Conservation (phyloP, 64 coral and sea anemone genomes). For the Stichodactyla mertensii region DNA sequence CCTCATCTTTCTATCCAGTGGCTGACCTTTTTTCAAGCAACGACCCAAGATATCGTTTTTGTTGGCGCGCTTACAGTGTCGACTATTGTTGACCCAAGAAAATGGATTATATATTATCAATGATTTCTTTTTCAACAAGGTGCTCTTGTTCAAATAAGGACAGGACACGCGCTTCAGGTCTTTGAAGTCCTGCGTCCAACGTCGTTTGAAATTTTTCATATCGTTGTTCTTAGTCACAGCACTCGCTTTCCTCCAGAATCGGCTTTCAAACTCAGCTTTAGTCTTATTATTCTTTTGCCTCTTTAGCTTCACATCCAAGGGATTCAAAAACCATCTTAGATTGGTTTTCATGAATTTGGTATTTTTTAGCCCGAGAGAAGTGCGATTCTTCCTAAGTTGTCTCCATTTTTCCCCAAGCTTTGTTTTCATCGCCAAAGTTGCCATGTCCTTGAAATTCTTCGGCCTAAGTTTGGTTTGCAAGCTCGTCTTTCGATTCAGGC, state of each 20-base stretch:
- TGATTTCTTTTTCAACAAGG: neutral
- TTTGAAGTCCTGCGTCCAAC: slow-evolving; percentile 8
- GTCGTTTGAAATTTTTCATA: neutral
- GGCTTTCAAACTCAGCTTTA: neutral
- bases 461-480: neutral
- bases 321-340: neutral
- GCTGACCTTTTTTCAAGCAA: neutral
- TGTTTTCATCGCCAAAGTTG: neutral
- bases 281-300: neutral
- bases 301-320: neutral
- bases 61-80: neutral
- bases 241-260: neutral
- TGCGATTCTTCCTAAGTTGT: neutral
- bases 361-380: neutral
- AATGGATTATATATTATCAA: neutral
- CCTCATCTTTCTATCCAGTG: neutral
- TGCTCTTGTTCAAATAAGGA: neutral
- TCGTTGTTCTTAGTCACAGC: neutral
- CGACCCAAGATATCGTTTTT: neutral
- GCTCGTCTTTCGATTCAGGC: neutral
- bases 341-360: neutral
- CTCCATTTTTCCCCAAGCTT: neutral
- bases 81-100: neutral
- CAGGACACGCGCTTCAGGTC: neutral
- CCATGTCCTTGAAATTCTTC: neutral